phyloP scores from a whole-genome alignment of 2,797 vertebrate genomes.

The Delichon dasypus region DNA sequence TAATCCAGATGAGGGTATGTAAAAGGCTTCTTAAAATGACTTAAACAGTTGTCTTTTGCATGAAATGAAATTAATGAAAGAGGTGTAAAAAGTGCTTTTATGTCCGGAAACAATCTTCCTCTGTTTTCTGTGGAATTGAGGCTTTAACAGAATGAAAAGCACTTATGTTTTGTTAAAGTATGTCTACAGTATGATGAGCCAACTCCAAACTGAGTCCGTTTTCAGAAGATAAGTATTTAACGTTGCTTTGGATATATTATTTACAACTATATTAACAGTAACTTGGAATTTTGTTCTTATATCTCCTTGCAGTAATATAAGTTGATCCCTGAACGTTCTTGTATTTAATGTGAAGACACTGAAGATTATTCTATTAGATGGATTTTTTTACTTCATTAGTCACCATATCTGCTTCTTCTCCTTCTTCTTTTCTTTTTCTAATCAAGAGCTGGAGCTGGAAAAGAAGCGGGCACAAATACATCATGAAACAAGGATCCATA shows the following conservation, averaged over 20 bases:
- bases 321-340: not conserved
- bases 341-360: not conserved
- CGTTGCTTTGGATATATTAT: not conserved
- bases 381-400: not conserved
- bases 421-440: not conserved
- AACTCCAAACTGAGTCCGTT: not conserved
- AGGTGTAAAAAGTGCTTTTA: not conserved
- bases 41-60: not conserved
- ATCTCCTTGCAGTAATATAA: not conserved
- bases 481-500: conserved; percentile 94
- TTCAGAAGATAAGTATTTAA: not conserved
- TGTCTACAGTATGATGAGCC: not conserved
- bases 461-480: conserved; percentile 83
- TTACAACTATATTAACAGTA: not conserved
- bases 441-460: conserved; percentile 82
- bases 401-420: not conserved
- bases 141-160: not conserved
- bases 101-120: not conserved
- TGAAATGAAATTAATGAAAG: not conserved
- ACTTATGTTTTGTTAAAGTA: not conserved
- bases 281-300: not conserved
- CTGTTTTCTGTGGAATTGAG: not conserved
- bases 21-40: not conserved
- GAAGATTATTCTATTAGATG: not conserved
- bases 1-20: conserved; percentile 86